Conservation (phyloP, 2,888 invertebrate species). For the Himalopsyche tibetana region DNA sequence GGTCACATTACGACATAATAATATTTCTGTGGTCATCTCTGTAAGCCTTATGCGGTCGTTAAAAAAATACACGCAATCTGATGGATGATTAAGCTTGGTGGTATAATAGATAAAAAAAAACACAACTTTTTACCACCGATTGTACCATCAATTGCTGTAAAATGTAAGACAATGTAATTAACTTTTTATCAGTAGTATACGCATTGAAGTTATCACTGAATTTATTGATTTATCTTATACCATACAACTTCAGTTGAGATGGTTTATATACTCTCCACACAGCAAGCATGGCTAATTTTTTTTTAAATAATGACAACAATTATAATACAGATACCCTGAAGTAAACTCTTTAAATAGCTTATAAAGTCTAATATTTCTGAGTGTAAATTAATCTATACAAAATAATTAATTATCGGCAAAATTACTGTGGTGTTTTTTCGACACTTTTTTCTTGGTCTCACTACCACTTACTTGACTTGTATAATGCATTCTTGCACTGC, state of each 20-base stretch:
- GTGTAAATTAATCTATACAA: slow-evolving; percentile 59
- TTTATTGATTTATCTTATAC: too few species aligned
- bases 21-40: slow-evolving; percentile 25
- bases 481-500: neutral
- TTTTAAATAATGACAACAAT: too few species aligned
- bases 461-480: neutral
- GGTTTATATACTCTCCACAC: too few species aligned
- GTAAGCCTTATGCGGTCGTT: neutral
- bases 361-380: neutral
- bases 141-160: too few species aligned
- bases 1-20: slow-evolving; percentile 32
- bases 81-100: slow-evolving; percentile 12
- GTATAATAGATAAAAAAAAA: neutral
- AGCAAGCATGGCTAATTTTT: too few species aligned
- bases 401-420: slow-evolving; percentile 65
- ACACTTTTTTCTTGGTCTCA: slow-evolving; percentile 40
- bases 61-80: slow-evolving; percentile 37
- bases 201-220: too few species aligned
- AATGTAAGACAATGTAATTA: too few species aligned
- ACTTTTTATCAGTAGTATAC: too few species aligned
- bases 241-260: too few species aligned
- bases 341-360: too few species aligned
- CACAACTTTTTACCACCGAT: neutral
- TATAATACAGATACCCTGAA: too few species aligned
- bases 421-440: slow-evolving; percentile 55